A percentile compares a stretch with the other conserved stretches of the same genome.
Evolutionary conservation across 2,797 vertebrate species (phyloP).

Genomic region (Hyperoplus lanceolatus): DNA sequence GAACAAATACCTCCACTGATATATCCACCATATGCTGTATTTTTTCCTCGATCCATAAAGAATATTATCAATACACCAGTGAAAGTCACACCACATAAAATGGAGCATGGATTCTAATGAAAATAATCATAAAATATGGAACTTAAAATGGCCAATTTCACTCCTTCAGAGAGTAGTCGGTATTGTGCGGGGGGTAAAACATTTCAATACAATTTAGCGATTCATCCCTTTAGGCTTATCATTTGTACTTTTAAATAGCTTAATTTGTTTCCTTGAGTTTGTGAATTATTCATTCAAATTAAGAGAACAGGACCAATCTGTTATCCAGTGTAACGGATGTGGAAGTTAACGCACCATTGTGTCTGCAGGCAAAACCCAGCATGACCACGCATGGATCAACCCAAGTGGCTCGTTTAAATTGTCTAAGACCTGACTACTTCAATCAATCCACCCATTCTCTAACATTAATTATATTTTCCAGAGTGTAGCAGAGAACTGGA

Average conservation of each 20-base stretch:
- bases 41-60: not conserved
- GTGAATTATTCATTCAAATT: constrained; percentile 12
- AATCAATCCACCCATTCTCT: not conserved
- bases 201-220: constrained; percentile 1
- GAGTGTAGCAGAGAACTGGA: not conserved
- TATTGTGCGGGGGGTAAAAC: not conserved
- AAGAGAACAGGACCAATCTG: not conserved
- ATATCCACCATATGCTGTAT: not conserved
- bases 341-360: not conserved
- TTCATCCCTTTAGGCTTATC: not conserved
- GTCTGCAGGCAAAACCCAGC: not conserved
- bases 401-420: not conserved
- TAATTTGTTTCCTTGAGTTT: constrained; percentile 10
- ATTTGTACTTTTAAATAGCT: not conserved
- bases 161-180: not conserved
- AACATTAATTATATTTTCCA: not conserved
- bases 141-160: not conserved
- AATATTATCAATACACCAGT: not conserved
- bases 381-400: not conserved
- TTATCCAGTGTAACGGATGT: not conserved
- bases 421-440: not conserved
- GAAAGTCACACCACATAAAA: not conserved
- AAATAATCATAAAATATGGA: not conserved
- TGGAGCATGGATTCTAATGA: not conserved
- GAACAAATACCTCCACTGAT: not conserved